phyloP scores from a whole-genome alignment of 2,888 invertebrate genomes.

The Listrodromus nycthemerus region DNA sequence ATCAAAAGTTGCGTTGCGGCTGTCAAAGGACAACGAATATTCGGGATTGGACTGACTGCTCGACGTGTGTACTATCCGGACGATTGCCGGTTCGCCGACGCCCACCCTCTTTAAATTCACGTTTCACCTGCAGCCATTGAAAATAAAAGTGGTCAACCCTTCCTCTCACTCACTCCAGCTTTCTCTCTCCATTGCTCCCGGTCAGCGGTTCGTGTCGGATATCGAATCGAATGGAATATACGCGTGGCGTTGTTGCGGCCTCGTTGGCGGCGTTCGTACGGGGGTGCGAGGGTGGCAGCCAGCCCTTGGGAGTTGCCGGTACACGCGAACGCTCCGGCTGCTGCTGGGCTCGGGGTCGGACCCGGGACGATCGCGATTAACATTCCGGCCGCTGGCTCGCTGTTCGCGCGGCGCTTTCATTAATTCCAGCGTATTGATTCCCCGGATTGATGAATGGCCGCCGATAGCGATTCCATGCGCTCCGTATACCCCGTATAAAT shows the following conservation, averaged over 20 bases:
- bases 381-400: conserved; percentile 84
- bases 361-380: conserved; percentile 84
- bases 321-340: conserved; percentile 76
- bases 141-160: conserved; percentile 64
- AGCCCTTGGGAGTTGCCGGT: conserved; percentile 81
- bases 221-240: conserved; percentile 76
- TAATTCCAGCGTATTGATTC: conserved; percentile 85
- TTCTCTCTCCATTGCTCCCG: conserved; percentile 52
- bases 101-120: conserved; percentile 44
- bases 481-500: conserved; percentile 74
- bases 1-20: conserved; percentile 11
- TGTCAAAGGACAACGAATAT: conserved; percentile 54
- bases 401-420: conserved; percentile 85
- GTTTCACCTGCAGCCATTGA: conserved; percentile 70
- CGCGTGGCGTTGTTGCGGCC: conserved; percentile 73
- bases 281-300: conserved; percentile 72
- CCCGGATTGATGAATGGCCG: conserved; percentile 84
- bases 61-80: conserved; percentile 48
- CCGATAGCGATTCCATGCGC: conserved; percentile 84
- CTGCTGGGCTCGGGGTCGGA: conserved; percentile 75
- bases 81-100: conserved; percentile 29
- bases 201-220: conserved; percentile 63
- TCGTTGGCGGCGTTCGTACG: conserved; percentile 63
- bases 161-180: background rate
- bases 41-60: conserved; percentile 45